Conservation (phyloP, 2,113 vertebrate species). For the Gymnorhina tibicen region DNA sequence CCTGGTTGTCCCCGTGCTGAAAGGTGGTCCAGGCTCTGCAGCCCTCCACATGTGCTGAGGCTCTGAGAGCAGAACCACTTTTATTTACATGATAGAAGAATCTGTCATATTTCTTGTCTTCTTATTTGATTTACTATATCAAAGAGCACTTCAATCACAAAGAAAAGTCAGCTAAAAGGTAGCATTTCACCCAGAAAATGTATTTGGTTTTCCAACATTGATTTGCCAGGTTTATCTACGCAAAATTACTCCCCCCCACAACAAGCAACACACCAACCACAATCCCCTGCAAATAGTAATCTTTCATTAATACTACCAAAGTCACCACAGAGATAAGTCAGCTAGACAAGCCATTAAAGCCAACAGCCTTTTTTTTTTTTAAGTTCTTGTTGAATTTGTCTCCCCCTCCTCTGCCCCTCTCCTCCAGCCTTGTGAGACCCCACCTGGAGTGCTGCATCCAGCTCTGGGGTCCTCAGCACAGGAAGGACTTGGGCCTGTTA, state of each 20-base stretch:
- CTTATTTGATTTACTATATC: background rate
- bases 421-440: background rate
- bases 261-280: background rate
- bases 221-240: background rate
- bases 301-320: background rate
- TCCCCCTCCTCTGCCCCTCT: background rate
- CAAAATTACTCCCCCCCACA: background rate
- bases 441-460: background rate
- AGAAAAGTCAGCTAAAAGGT: background rate
- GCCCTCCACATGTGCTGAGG: accelerated
- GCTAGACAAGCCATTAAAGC: background rate
- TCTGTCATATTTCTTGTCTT: background rate
- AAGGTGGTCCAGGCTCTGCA: background rate
- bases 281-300: background rate
- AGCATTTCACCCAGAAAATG: background rate
- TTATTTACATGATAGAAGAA: background rate
- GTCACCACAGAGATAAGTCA: background rate
- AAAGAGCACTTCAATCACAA: background rate
- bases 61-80: background rate
- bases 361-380: background rate
- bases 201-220: background rate
- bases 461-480: background rate
- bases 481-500: background rate
- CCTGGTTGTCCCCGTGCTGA: background rate
- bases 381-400: background rate